Base-by-base conservation (phyloP, 2,113 vertebrate species). In the Atlantisia rogersi region DNA sequence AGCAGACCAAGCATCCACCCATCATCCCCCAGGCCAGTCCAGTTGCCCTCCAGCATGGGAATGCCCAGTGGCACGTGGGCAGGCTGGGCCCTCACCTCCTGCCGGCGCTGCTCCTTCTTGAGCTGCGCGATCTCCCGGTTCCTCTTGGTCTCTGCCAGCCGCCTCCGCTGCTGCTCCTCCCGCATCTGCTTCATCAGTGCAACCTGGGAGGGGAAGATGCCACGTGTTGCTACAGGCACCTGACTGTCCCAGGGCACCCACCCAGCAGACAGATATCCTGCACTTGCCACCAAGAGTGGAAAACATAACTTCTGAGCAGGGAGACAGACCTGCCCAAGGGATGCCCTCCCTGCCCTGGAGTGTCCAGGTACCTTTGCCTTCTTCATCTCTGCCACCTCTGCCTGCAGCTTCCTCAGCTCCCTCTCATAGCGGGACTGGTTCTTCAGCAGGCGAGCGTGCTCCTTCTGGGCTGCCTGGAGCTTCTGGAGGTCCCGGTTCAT, bases 111-210 rank as follows among this genome's bases (percentile, higher is more conserved):
- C 92, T 99, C 99, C 97, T 99, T 99, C 97, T 99, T 99, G 58
- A 99, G 98, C 96, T 99, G 99, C 0, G 99, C 98, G 0, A 99
- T 99, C 98, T 99, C 99, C 7, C 99, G 96, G 94, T 99, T 99
- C 97, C 99, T 98, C 97, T 99, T 99, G 2, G 98, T 99, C 92
- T 99, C 99, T 7, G 98, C 98, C 98, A 99, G 97, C 58, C 99
- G 98, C 88, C 99, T 97, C 81, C 98, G 98, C 97, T 99, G 99
- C 97, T 99, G 99, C 84, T 99, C 99, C 94, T 99, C 99, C 48
- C 99, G 98, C 99, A 99, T 99, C 98, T 99, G 99, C 96, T 99
- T 99, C 99, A 99, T 99, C 94, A 99, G 98, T 0, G 98, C 97
- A n/a, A 99, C 99, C 99, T 99, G 84, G 25, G 20, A 12, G 0